Evolutionary conservation across 2,888 invertebrate genomes (phyloP), one percentile per base, ranked within the genome.

Genomic region (Cotesia congregata): DNA sequence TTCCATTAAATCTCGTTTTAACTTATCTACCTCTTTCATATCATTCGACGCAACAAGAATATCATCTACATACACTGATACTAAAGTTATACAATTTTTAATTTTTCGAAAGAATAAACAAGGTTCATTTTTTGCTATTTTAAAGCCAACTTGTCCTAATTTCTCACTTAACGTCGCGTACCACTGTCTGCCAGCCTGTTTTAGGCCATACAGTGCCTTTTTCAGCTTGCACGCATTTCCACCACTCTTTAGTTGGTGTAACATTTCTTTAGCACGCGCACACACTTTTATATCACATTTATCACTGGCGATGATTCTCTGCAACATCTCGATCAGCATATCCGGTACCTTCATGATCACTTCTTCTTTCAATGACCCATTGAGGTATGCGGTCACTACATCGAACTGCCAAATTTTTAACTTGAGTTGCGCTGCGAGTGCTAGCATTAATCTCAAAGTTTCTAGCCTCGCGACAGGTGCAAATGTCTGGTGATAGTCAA

Each of bases 141-240:
- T 62, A 20, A 79, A 68, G 7, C 78, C 79, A 7, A 75, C 38
- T 7, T 64, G 62, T 59, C 3, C 5, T 6, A 81, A 50, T 5
- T n/a, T 62, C 4, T 20, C 30, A 50, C 67, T 62, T 4, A 80
- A 17, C 62, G 7, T 79, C 12, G 5, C n/a, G 67, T 83, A 65
- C 82, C 82, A 83, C 61, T 70, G 77, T 15, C 79, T 60, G 1
- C 79, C 79, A 9, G 82, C 74, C 41, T 81, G 81, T 15, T 62
- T 67, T 15, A 81, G 75, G 2, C 77, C 80, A 60, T 83, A 83
- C 5, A 83, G 62, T 0, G 82, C 74, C 70, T 81, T 82, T 7
- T 70, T 77, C 15, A 76, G 17, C 12, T 64, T 17, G 15, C 77
- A 79, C 1, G 71, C 65, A 12, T 77, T 77, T 12, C 75, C 76